Conservation (phyloP, 2,797 vertebrate genomes). For the Enteromius viviparus region DNA sequence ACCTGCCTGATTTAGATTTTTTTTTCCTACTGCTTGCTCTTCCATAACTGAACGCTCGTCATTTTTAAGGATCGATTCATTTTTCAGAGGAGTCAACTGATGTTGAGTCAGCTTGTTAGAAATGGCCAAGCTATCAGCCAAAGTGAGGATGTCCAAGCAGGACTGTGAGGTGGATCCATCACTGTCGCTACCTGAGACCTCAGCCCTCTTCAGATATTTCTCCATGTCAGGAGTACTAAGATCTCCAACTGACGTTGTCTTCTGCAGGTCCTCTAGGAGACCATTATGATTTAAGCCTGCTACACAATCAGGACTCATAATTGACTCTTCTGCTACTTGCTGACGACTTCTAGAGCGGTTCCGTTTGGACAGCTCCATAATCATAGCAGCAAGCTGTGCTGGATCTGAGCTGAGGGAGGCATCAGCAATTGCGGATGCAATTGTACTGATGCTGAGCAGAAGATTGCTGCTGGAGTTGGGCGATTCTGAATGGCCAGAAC, state of each 20-base stretch:
- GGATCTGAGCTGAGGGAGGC: constrained; percentile 90
- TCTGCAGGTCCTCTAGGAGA: constrained; percentile 70
- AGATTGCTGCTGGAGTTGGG: constrained; percentile 63
- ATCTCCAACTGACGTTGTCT: constrained; percentile 67
- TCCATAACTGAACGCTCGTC: constrained; percentile 16
- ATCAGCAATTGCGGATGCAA: constrained; percentile 91
- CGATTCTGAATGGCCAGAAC: constrained; percentile 50
- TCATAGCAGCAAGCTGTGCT: constrained; percentile 91
- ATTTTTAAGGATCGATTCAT: background rate
- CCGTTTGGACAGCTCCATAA: constrained; percentile 87
- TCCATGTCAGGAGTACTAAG: constrained; percentile 86
- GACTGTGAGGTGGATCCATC: constrained; percentile 71
- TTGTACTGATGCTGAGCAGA: constrained; percentile 89
- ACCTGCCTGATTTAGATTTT: background rate
- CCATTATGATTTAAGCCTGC: constrained; percentile 20
- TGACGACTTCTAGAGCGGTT: constrained; percentile 52
- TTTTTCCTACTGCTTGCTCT: constrained; percentile 30
- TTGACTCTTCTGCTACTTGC: background rate
- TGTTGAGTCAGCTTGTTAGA: constrained; percentile 59
- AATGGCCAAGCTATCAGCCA: constrained; percentile 62
- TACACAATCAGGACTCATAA: constrained; percentile 33
- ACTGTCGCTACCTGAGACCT: constrained; percentile 72
- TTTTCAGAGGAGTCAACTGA: constrained; percentile 41
- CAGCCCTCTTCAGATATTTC: constrained; percentile 86
- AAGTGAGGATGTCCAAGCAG: constrained; percentile 72